Evolutionary conservation across 2,113 vertebrate species (phyloP).

Genomic region (Heterochromis multidens): DNA sequence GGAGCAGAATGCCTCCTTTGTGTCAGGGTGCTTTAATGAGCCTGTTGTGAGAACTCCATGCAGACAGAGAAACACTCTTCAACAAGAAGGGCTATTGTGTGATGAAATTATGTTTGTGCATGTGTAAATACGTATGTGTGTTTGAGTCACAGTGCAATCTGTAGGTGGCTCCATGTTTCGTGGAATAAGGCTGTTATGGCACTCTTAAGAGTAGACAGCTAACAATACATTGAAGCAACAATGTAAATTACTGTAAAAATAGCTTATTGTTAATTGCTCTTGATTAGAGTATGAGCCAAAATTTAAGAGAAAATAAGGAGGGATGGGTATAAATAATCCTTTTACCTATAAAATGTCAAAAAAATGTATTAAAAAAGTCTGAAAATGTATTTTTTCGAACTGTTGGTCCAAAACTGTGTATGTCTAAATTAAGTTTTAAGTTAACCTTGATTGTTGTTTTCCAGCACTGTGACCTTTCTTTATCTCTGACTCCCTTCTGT

Average conservation of each 20-base stretch:
- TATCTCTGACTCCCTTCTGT: conserved; percentile 45
- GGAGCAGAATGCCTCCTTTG: conserved; percentile 67
- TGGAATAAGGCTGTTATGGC: background rate
- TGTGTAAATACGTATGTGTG: background rate
- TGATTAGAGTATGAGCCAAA: background rate
- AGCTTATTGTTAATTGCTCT: background rate
- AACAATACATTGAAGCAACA: background rate
- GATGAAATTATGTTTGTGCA: conserved; percentile 14
- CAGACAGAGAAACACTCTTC: conserved; percentile 29
- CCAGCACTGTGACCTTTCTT: conserved; percentile 51
- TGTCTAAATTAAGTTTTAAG: background rate
- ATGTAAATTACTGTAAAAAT: background rate
- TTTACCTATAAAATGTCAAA: background rate
- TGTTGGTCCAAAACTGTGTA: background rate
- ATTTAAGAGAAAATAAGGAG: background rate
- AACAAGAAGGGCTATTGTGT: conserved; percentile 62
- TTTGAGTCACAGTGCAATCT: conserved; percentile 6
- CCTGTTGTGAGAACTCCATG: conserved; percentile 26
- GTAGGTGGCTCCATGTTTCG: conserved; percentile 26
- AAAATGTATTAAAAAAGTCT: background rate
- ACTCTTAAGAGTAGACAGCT: background rate
- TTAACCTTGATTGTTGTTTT: conserved; percentile 26
- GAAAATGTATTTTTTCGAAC: background rate
- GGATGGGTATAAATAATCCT: background rate
- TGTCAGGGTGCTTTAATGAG: conserved; percentile 68